A percentile compares a stretch with the other conserved stretches of the same genome.
phyloP scores from a whole-genome alignment of 2,113 vertebrate species.

The Brienomyrus brachyistius region DNA sequence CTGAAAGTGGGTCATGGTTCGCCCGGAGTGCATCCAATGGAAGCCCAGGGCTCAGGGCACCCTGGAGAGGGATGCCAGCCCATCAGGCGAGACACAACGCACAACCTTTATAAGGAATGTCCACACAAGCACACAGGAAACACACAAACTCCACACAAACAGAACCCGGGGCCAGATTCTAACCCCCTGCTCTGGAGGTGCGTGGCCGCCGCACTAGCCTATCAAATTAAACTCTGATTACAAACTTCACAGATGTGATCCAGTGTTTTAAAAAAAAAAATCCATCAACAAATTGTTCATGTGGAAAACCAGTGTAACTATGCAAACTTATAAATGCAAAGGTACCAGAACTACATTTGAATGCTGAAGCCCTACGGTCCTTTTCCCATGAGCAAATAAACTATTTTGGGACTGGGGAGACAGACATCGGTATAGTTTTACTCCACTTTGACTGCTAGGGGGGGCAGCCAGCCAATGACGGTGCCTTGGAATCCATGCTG shows the following conservation, averaged over 20 bases:
- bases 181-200: neutral
- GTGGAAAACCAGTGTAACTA: neutral
- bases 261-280: neutral
- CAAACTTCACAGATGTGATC: neutral
- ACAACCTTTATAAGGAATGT: neutral
- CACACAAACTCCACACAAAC: neutral
- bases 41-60: neutral
- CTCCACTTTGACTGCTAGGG: neutral
- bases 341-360: neutral
- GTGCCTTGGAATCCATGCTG: neutral
- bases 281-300: neutral
- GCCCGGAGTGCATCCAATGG: neutral
- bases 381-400: neutral
- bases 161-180: neutral
- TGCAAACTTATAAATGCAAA: neutral
- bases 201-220: neutral
- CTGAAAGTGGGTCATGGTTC: neutral
- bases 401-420: neutral
- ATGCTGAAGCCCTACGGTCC: neutral
- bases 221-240: neutral
- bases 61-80: neutral
- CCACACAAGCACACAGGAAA: neutral
- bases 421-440: neutral
- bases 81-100: neutral
- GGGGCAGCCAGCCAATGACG: neutral